A percentile compares a stretch with the other conserved stretches of the same genome.
Evolutionary conservation across 1,140 invertebrate genomes (phyloP).

Genomic region (Hirudo medicinalis): DNA sequence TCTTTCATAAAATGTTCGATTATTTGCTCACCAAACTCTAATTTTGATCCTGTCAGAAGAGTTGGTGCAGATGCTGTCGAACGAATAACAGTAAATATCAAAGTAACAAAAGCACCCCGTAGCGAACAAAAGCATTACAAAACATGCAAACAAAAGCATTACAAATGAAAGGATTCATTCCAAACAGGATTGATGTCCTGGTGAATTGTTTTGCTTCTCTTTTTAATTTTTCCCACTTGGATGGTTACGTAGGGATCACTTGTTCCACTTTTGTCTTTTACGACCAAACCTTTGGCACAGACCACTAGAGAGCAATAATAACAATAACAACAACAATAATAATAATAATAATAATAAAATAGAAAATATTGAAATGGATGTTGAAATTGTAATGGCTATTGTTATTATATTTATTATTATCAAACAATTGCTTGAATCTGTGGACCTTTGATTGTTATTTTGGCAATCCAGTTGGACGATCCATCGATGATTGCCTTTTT

Average conservation of each 20-base stretch:
- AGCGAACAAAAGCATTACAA: too few species aligned
- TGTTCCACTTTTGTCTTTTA: conserved; percentile 98
- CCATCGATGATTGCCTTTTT: conserved; percentile 94
- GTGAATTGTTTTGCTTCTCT: conserved; percentile 93
- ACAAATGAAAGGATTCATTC: conserved; percentile 99
- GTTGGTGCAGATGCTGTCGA: conserved; percentile 90
- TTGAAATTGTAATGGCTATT: too few species aligned
- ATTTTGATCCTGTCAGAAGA: conserved; percentile 99
- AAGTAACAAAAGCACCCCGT: too few species aligned
- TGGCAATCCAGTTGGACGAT: conserved; percentile 99
- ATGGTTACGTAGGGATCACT: conserved; percentile 99
- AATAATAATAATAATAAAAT: neutral
- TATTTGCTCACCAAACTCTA: conserved; percentile 60
- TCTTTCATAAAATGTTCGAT: neutral
- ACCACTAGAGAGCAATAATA: conserved; percentile 60
- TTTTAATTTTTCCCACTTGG: conserved; percentile 97
- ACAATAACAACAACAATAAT: neutral
- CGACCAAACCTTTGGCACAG: conserved; percentile 97
- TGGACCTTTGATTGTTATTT: conserved; percentile 58
- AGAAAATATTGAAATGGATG: too few species aligned
- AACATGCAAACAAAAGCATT: conserved; percentile 53
- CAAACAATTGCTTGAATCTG: too few species aligned
- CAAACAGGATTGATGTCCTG: conserved; percentile 98
- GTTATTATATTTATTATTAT: too few species aligned
- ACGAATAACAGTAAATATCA: conserved; percentile 14